phyloP scores from a whole-genome alignment of 2,113 vertebrate species.

The Campylomormyrus tamandua region DNA sequence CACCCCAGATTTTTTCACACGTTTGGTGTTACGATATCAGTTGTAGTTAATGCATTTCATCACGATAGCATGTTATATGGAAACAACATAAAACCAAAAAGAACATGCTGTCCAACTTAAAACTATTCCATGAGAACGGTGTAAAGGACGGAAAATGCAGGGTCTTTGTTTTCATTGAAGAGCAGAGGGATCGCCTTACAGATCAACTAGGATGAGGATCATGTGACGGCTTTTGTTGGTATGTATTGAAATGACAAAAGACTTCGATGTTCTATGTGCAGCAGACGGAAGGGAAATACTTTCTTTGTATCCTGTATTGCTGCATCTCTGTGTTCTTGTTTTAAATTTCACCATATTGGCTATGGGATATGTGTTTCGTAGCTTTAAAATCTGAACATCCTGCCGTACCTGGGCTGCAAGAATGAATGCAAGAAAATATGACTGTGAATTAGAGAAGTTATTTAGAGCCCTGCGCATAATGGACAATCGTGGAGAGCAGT shows the following conservation, averaged over 20 bases:
- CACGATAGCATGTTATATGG: background rate
- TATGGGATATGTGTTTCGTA: background rate
- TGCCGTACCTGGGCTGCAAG: background rate
- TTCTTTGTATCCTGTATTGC: background rate
- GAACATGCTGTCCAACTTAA: background rate
- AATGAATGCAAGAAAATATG: background rate
- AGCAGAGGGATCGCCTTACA: background rate
- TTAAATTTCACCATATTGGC: background rate
- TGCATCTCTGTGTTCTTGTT: background rate
- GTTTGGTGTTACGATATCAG: background rate
- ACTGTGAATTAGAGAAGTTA: background rate
- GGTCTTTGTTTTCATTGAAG: background rate
- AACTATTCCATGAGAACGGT: background rate
- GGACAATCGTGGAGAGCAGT: background rate
- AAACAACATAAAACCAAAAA: background rate
- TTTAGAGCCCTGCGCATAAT: background rate
- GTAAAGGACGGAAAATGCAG: background rate
- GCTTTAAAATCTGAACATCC: background rate
- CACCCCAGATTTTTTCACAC: conserved; percentile 1
- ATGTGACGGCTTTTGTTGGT: background rate
- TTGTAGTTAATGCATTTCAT: background rate
- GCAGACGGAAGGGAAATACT: background rate
- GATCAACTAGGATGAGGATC: background rate
- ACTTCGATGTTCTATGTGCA: background rate
- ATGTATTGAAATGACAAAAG: background rate